phyloP scores from a whole-genome alignment of 2,888 invertebrate species.

The Lissocephala sabroskyi region DNA sequence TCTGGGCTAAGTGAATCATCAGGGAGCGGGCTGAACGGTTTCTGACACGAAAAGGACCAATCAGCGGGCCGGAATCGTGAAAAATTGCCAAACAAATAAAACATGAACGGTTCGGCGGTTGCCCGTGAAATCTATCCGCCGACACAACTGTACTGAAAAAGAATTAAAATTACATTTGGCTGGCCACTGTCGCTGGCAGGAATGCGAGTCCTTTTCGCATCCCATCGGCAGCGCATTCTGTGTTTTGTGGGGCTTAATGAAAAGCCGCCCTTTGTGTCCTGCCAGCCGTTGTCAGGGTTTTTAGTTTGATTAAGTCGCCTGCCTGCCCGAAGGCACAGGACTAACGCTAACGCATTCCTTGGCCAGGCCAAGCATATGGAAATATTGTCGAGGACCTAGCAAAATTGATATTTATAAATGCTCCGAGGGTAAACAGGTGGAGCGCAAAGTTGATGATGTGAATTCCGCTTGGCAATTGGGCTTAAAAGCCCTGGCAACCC shows the following conservation, averaged over 20 bases:
- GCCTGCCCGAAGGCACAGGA: conserved; percentile 28
- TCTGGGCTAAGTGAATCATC: too few species aligned
- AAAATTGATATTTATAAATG: conserved; percentile 27
- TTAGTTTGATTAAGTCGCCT: conserved; percentile 55
- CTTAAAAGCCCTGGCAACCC: conserved; percentile 24
- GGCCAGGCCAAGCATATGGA: background rate
- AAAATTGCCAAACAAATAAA: too few species aligned
- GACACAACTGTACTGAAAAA: too few species aligned
- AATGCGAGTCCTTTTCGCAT: background rate
- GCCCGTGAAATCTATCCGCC: too few species aligned
- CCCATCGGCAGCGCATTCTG: background rate
- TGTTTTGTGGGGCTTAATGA: conserved; percentile 1
- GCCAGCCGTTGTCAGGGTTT: conserved; percentile 33
- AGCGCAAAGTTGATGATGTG: background rate
- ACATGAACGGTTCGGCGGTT: too few species aligned
- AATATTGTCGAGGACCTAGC: conserved; percentile 10
- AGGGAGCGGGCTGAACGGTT: too few species aligned
- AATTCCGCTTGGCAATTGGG: too few species aligned
- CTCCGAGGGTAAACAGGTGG: conserved; percentile 1
- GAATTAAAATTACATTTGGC: too few species aligned
- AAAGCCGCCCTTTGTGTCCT: conserved; percentile 1
- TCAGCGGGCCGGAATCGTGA: too few species aligned
- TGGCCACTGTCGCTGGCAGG: too few species aligned
- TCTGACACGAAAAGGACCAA: too few species aligned
- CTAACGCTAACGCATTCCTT: too few species aligned